These are phyloP conservation scores for Grapholita molesta DNA, from an alignment of 1,140 invertebrate species.

Conservation along the genomic window DNA sequence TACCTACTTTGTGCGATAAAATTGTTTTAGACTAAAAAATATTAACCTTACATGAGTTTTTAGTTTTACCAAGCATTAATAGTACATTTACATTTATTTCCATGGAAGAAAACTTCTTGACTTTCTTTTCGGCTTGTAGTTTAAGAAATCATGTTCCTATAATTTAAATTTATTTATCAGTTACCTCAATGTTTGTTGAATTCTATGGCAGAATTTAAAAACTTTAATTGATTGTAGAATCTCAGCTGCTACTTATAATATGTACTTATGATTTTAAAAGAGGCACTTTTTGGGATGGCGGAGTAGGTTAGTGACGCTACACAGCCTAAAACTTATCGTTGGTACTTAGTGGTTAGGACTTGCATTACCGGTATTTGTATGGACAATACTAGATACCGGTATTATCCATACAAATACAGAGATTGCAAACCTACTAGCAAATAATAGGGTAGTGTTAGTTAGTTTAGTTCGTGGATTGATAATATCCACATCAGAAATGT, in stretches of 20 bases:
- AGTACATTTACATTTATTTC: no score
- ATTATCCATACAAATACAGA: no score
- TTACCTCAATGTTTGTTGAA: conserved; percentile 30
- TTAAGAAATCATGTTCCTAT: conserved; percentile 55
- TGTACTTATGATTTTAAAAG: not conserved
- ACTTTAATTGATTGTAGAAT: not conserved
- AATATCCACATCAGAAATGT: conserved; percentile 79
- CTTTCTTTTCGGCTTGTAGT: conserved; percentile 25
- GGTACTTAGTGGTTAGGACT: conserved; percentile 56
- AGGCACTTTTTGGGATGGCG: not conserved
- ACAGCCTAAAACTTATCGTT: conserved; percentile 25
- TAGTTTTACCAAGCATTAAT: no score
- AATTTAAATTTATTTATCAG: conserved; percentile 36
- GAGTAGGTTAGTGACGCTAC: conserved; percentile 12
- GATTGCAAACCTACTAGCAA: no score
- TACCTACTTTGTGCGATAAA: no score
- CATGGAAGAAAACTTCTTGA: no score
- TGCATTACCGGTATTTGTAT: conserved; percentile 42
- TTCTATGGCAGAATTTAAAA: not conserved
- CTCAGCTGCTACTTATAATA: conserved; percentile 10
- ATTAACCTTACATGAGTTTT: no score
- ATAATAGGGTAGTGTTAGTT: conserved; percentile 44
- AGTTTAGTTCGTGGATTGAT: conserved; percentile 74
- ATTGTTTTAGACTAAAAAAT: no score
- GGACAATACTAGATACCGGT: no score